phyloP scores from a whole-genome alignment of 2,888 invertebrate species.

The Hoplodrina blanda region DNA sequence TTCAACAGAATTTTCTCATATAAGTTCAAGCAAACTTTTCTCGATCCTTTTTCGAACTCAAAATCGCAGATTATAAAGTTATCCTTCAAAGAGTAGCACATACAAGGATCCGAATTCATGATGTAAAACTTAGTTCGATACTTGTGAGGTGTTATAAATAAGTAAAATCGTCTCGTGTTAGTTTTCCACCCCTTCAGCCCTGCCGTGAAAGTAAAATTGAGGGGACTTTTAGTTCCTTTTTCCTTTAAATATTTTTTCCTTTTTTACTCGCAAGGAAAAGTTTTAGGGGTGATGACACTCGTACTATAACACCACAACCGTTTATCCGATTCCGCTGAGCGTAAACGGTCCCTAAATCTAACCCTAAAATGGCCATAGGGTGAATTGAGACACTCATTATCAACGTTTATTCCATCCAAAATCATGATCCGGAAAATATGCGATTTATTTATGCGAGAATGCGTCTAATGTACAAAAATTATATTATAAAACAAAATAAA shows the following conservation, averaged over 20 bases:
- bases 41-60: slow-evolving; percentile 18
- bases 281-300: slow-evolving; percentile 34
- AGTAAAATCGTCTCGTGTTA: slow-evolving; percentile 34
- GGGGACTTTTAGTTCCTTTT: slow-evolving; percentile 24
- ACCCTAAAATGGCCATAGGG: slow-evolving; percentile 7
- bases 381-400: background rate
- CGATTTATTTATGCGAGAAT: background rate
- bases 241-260: slow-evolving; percentile 30
- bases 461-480: too few species aligned
- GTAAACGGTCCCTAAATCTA: slow-evolving; percentile 11
- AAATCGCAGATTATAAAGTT: slow-evolving; percentile 41
- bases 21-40: slow-evolving; percentile 20
- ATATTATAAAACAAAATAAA: too few species aligned
- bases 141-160: slow-evolving; percentile 42
- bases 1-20: slow-evolving; percentile 8
- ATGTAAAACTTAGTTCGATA: slow-evolving; percentile 38
- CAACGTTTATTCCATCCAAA: background rate
- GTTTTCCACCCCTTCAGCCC: slow-evolving; percentile 37
- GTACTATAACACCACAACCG: slow-evolving; percentile 25
- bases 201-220: slow-evolving; percentile 30
- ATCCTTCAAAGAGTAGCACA: slow-evolving; percentile 9
- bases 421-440: background rate
- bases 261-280: slow-evolving; percentile 22
- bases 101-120: slow-evolving; percentile 12
- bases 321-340: background rate